phyloP scores from a whole-genome alignment of 2,888 invertebrate genomes.

The Leptarthrus brevirostris region DNA sequence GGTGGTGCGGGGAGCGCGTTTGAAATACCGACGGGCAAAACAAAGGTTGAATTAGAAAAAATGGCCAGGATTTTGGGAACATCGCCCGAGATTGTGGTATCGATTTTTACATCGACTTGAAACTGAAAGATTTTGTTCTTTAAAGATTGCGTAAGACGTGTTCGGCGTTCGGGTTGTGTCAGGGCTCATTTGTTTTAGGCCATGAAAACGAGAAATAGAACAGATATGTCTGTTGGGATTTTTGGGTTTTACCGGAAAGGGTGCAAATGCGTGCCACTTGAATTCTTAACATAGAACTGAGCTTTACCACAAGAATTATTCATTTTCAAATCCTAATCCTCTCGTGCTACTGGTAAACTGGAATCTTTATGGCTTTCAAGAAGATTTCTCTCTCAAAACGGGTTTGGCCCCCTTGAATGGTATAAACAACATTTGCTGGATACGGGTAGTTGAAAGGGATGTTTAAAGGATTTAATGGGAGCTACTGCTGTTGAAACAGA shows the following conservation, averaged over 20 bases:
- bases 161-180: slow-evolving; percentile 13
- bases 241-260: slow-evolving; percentile 46
- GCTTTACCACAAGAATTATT: slow-evolving; percentile 48
- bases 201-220: slow-evolving; percentile 41
- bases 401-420: too few relatives aligned
- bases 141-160: slow-evolving; percentile 29
- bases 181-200: slow-evolving; percentile 43
- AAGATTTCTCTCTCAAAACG: slow-evolving; percentile 24
- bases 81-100: slow-evolving; percentile 41
- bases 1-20: not conserved
- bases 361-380: slow-evolving; percentile 42
- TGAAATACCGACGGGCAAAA: slow-evolving; percentile 10
- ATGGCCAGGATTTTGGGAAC: slow-evolving; percentile 17
- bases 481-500: too few relatives aligned
- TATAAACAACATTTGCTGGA: not conserved
- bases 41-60: slow-evolving; percentile 39
- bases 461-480: too few relatives aligned
- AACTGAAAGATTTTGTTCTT: slow-evolving; percentile 26
- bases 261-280: slow-evolving; percentile 46
- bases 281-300: slow-evolving; percentile 44
- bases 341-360: slow-evolving; percentile 39
- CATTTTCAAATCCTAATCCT: slow-evolving; percentile 46
- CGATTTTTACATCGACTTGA: slow-evolving; percentile 30
- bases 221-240: slow-evolving; percentile 46
- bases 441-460: too few relatives aligned